These are phyloP conservation scores for Heliconius congener DNA, from an alignment of 1,140 invertebrate species.

Conservation along the genomic window DNA sequence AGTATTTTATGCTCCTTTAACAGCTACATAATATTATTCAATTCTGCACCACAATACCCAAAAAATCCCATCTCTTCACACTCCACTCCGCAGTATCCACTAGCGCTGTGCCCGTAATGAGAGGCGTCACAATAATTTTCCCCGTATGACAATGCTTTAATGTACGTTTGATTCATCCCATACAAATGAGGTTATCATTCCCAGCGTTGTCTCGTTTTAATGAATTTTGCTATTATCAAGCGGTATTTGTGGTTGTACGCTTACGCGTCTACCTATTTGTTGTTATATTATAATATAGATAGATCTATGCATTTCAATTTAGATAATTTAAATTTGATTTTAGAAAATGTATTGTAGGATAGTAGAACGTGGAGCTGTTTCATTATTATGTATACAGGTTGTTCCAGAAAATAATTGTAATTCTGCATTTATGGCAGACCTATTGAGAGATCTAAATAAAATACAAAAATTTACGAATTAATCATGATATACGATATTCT, in stretches of 20 bases:
- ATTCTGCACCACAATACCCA: not conserved
- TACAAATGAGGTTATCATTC: constrained; percentile 78
- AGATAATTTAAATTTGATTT: not conserved
- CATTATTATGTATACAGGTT: not conserved
- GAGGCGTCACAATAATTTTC: constrained; percentile 79
- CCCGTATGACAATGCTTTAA: constrained; percentile 76
- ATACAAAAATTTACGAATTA: no score
- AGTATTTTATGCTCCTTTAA: not conserved
- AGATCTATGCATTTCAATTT: not conserved
- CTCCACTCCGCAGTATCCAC: constrained; percentile 38
- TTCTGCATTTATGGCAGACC: no score
- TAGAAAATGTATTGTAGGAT: not conserved
- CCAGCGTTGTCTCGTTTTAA: constrained; percentile 64
- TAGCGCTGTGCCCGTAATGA: constrained; percentile 67
- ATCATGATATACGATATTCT: no score
- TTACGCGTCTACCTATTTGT: not conserved
- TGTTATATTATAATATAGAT: not conserved
- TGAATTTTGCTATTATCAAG: constrained; percentile 68
- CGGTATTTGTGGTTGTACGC: constrained; percentile 9
- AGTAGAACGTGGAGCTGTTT: no score
- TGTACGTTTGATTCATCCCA: constrained; percentile 77
- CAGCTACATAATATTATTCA: not conserved
- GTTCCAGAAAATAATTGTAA: no score
- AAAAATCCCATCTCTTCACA: not conserved
- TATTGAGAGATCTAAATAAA: no score